Percentiles rank a stretch among this genome's conserved stretches.
Conservation (phyloP, 2,797 vertebrate genomes). For the Chelon labrosus region DNA sequence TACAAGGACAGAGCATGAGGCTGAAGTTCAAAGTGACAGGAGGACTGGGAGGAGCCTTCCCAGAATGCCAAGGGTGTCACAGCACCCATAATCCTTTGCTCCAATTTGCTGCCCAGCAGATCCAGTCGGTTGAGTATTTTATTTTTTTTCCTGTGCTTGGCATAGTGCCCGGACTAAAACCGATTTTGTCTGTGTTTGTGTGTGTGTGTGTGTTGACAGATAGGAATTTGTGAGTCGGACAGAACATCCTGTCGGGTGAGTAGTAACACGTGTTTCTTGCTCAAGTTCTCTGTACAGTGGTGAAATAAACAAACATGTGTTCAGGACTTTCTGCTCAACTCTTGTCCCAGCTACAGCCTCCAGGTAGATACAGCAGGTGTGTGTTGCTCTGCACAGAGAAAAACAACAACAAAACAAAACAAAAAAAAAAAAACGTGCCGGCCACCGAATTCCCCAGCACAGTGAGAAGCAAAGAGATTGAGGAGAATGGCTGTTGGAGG, state of each 20-base stretch:
- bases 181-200: constrained; percentile 33
- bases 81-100: constrained; percentile 69
- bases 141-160: constrained; percentile 44
- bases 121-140: constrained; percentile 72
- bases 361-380: constrained; percentile 48
- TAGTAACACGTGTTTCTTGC: constrained; percentile 56
- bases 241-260: constrained; percentile 65
- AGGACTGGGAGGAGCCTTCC: constrained; percentile 54
- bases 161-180: constrained; percentile 53
- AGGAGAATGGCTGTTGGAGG: constrained; percentile 61
- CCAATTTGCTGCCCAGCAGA: constrained; percentile 68
- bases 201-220: constrained; percentile 51
- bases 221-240: constrained; percentile 65
- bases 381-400: constrained; percentile 9
- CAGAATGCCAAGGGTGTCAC: constrained; percentile 67
- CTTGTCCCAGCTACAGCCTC: constrained; percentile 32
- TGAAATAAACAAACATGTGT: constrained; percentile 53
- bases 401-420: background rate
- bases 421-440: constrained; percentile 6
- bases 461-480: constrained; percentile 45
- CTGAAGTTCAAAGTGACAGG: constrained; percentile 45
- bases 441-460: constrained; percentile 35
- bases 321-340: constrained; percentile 28
- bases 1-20: constrained; percentile 46
- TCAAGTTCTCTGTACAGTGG: constrained; percentile 60